A percentile compares a stretch with the other conserved stretches of the same genome.
Evolutionary conservation across 2,797 vertebrate species (phyloP).

Genomic region (Gallinago nigripennis): DNA sequence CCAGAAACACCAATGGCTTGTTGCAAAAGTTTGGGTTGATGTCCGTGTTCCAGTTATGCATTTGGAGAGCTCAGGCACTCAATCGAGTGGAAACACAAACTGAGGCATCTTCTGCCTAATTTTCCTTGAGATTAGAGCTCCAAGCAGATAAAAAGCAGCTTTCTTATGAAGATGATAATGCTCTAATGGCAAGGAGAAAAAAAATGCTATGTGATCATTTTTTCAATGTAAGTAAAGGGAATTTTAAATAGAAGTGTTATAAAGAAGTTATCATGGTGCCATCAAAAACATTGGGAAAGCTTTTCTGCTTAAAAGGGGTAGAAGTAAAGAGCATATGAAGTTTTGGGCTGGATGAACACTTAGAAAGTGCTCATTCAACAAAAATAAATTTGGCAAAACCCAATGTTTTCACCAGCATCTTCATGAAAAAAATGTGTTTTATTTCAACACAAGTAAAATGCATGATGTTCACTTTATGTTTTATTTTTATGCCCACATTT

Average conservation of each 20-base stretch:
- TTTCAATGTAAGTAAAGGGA: neutral
- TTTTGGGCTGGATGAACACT: neutral
- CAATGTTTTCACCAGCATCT: neutral
- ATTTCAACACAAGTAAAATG: neutral
- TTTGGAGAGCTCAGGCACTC: conserved; percentile 5
- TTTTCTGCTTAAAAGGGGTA: neutral
- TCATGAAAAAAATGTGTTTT: accelerated
- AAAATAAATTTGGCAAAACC: neutral
- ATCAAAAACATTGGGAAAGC: neutral
- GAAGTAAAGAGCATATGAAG: neutral
- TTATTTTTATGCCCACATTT: neutral
- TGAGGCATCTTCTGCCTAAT: neutral
- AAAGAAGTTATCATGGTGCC: neutral
- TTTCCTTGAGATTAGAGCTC: neutral
- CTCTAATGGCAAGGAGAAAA: neutral
- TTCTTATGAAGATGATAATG: neutral
- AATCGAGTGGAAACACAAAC: neutral
- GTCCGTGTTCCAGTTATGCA: neutral
- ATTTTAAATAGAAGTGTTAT: neutral
- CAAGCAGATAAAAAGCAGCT: neutral
- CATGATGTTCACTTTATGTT: neutral
- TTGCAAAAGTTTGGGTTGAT: neutral
- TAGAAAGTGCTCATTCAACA: neutral
- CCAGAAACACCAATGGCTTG: neutral
- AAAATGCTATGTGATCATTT: neutral